phyloP scores from a whole-genome alignment of 2,888 invertebrate genomes.

The Caenorhabditis plicata region DNA sequence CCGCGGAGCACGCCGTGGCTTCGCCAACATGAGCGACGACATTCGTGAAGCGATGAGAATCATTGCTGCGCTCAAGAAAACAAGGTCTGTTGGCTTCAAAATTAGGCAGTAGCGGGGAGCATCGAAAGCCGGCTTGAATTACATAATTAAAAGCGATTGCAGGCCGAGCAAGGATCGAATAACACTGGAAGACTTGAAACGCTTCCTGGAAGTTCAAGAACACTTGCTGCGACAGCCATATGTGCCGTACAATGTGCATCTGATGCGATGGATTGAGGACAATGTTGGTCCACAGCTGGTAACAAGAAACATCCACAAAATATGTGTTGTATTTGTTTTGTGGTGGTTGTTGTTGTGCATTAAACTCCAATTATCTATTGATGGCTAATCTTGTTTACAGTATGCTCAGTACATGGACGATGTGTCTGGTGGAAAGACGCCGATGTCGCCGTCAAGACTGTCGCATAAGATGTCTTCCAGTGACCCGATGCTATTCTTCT shows the following conservation, averaged over 20 bases:
- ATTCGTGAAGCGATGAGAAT: constrained; percentile 65
- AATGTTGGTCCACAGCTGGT: constrained; percentile 48
- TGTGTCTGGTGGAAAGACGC: constrained; percentile 42
- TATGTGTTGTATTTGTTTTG: neutral
- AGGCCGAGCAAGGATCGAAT: constrained; percentile 64
- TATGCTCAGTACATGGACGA: constrained; percentile 60
- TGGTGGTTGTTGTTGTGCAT: neutral
- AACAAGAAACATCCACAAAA: constrained; percentile 4
- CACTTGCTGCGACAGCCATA: constrained; percentile 62
- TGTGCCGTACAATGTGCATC: constrained; percentile 65
- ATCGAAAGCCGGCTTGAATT: neutral
- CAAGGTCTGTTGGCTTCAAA: constrained; percentile 49
- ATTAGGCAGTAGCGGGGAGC: too few species aligned
- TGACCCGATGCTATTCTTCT: constrained; percentile 57
- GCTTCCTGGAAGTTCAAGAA: constrained; percentile 65
- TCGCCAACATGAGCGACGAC: constrained; percentile 65
- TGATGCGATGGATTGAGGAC: constrained; percentile 65
- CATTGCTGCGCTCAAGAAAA: constrained; percentile 64
- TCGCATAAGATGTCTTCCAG: constrained; percentile 53
- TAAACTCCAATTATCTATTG: constrained; percentile 6
- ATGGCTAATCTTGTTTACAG: constrained; percentile 29
- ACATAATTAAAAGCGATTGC: constrained; percentile 3
- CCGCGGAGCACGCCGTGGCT: constrained; percentile 59
- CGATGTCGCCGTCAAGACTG: constrained; percentile 44
- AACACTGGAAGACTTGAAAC: constrained; percentile 65